A percentile compares a stretch with the other conserved stretches of the same genome.
Evolutionary conservation across 2,797 vertebrate genomes (phyloP).

Genomic region (Chaetodon trifasciatus): DNA sequence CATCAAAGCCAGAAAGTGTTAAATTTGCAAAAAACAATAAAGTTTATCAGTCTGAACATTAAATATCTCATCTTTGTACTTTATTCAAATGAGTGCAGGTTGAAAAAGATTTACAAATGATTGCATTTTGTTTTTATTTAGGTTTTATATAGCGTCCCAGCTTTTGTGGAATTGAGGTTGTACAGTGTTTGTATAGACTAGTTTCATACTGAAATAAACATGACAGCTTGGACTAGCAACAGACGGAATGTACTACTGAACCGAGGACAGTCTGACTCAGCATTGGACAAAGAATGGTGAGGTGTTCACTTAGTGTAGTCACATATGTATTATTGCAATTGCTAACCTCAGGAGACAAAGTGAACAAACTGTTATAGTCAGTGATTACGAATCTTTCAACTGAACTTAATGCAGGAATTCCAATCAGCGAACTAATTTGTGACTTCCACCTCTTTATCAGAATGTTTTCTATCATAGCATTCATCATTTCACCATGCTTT

Average conservation of each 20-base stretch:
- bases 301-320: not conserved
- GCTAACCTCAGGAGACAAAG: not conserved
- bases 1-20: too few species aligned
- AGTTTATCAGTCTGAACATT: too few species aligned
- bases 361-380: not conserved
- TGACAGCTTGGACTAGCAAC: not conserved
- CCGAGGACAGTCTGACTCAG: not conserved
- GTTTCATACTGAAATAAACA: not conserved
- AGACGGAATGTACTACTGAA: not conserved
- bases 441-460: slow-evolving; percentile 3
- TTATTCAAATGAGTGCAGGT: too few species aligned
- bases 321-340: not conserved
- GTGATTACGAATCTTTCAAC: not conserved
- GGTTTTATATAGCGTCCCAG: too few species aligned
- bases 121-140: too few species aligned
- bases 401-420: not conserved
- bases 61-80: too few species aligned
- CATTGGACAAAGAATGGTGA: not conserved
- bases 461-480: not conserved
- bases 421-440: not conserved
- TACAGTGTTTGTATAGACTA: not conserved
- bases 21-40: too few species aligned
- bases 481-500: slow-evolving; percentile 1
- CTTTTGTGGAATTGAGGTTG: not conserved
- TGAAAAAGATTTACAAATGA: too few species aligned